A percentile compares a stretch with the other conserved stretches of the same genome.
Conservation (phyloP, 2,797 vertebrate genomes). For the Acrossocheilus wenchowensis region DNA sequence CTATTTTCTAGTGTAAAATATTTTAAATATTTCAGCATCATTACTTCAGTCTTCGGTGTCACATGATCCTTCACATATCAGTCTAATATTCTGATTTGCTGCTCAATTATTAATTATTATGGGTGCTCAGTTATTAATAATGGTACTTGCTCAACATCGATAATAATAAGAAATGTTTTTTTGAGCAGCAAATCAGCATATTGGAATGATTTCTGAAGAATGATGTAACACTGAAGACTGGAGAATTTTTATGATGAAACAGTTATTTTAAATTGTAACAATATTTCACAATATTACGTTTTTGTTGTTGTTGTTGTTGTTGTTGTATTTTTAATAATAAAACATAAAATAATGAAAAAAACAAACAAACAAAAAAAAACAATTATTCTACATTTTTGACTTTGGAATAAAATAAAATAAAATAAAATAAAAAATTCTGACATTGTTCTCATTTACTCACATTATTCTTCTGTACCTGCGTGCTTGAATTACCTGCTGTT, state of each 20-base stretch:
- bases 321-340: not conserved
- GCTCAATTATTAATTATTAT: not conserved
- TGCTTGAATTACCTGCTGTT: constrained; percentile 53
- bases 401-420: constrained; percentile 67
- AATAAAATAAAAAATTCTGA: constrained; percentile 57
- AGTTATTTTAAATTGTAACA: not conserved
- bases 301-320: too few species aligned
- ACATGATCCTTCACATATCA: not conserved
- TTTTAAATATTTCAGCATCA: too few species aligned
- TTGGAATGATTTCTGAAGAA: not conserved
- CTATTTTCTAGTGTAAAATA: too few species aligned
- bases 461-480: not conserved
- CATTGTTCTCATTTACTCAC: constrained; percentile 61
- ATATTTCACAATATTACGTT: not conserved
- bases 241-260: not conserved
- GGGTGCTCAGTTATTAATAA: not conserved
- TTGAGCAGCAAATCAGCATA: not conserved
- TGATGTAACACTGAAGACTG: not conserved
- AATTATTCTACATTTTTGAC: not conserved
- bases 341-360: not conserved
- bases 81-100: not conserved
- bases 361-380: too few species aligned
- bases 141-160: too few species aligned
- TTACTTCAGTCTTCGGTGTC: not conserved
- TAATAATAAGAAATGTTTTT: too few species aligned